Evolutionary conservation across 2,797 vertebrate species (phyloP), one percentile per base, ranked within the genome.

Genomic region (Echiichthys vipera): DNA sequence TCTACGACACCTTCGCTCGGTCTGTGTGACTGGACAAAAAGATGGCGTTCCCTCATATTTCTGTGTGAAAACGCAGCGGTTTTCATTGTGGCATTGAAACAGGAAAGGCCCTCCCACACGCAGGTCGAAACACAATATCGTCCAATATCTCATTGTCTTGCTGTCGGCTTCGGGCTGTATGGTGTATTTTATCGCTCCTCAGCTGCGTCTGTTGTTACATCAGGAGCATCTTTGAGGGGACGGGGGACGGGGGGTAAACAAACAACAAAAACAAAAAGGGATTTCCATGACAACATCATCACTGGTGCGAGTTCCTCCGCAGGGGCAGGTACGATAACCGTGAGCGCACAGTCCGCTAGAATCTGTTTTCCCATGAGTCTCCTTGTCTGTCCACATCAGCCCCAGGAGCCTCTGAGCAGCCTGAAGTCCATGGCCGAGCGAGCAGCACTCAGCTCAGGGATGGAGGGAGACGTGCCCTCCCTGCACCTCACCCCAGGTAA

Each of bases 371-470:
- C 62, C 42, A 85, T 84, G 79, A 80, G 53, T 71, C 57, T 81
- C 63, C 43, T 46, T 77, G 72, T 89, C 53, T 80, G 65, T 79
- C 74, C 56, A 22, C 77, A 32, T 71, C 87, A 96, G 95, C 90
- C 95, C 55, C 95, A 94, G 2, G 96, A 97, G 89, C 84, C 94
- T 61, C 94, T 95, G 69, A 96, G 95, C 91, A 96, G 95, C 59
- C 88, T 97, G 62, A 97, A 97, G 90, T 96, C 95, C 56, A 97
- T 97, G 95, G 95, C 96, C 1, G 96, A 97, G 87, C 93, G 95
- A 84, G 95, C 95, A 29, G 94, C 96, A 50, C 94, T 96, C 83
- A 90, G 95, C 85, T 96, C 97, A 39, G 94, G 94, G 82, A 95
- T 97, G 34, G 96, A 97, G 85, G 95, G 96, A 80, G 95, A 96